Evolutionary conservation across 2,797 vertebrate genomes (phyloP), one percentile per base, ranked within the genome.

Genomic region (Ibycter americanus): DNA sequence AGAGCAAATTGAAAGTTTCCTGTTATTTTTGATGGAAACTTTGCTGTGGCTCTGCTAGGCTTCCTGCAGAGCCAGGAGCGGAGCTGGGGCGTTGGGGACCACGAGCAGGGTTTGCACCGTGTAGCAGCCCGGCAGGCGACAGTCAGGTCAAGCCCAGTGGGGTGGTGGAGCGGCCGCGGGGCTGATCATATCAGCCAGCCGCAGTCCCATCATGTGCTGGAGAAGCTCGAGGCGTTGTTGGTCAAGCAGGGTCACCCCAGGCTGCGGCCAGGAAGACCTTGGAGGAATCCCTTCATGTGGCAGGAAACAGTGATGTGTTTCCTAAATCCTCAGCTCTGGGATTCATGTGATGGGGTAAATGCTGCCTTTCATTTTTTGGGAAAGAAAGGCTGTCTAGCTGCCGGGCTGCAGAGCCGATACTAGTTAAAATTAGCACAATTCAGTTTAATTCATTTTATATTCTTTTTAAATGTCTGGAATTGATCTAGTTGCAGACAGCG

Each of bases 201-300:
- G 2, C 0, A 0, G 31, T 16, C 19, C 58, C 5, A 0, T 51
- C 51, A 1, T 16, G 25, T 67, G 79, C 68, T 2, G 5, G 52
- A 73, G 70, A 26, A 36, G 49, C 63, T 68, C 0, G 0, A 52
- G 49, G 61, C 63, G 26, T 54, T 3, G 0, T 12, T 6, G 4
- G n/a, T 11, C 4, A 1, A 59, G 66, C 46, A 51, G 40, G 34
- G 46, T 62, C 29, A 32, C 3, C 12, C n/a, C 1, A 0, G 46
- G 23, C 73, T 73, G 40, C 0, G 2, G 25, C 36, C 0, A 1
- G 47, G 56, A 62, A 16, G 61, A 61, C 49, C 54, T 52, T 1
- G 3, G 67, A 89, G 47, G 76, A 83, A 51, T 76, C 51, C 51
- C 51, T 82, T 62, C 82, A 62, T 92, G 79, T 87, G 82, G 63